These are phyloP conservation scores for Cryptocephalus moraei DNA, from an alignment of 2,888 invertebrate genomes.

Conservation along the genomic window DNA sequence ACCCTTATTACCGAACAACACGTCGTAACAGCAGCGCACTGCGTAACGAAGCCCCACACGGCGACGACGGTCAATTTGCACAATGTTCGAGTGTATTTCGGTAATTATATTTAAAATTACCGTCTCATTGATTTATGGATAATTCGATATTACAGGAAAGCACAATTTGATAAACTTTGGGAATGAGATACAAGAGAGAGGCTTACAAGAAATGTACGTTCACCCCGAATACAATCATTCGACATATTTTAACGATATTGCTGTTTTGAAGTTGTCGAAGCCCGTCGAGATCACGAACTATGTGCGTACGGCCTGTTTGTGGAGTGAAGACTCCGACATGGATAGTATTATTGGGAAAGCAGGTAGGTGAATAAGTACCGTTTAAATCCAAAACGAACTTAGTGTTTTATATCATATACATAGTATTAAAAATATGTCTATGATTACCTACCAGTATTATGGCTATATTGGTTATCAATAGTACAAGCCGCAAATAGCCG, in stretches of 20 bases:
- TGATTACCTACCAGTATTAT: too few relatives aligned
- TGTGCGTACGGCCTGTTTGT: slow-evolving; percentile 50
- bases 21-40: slow-evolving; percentile 33
- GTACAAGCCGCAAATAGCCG: too few relatives aligned
- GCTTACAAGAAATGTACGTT: slow-evolving; percentile 31
- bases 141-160: slow-evolving; percentile 22
- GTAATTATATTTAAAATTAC: not conserved
- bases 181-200: slow-evolving; percentile 38
- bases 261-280: slow-evolving; percentile 43
- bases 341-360: slow-evolving; percentile 20
- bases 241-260: slow-evolving; percentile 42
- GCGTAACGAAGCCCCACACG: slow-evolving; percentile 18
- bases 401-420: too few relatives aligned
- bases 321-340: slow-evolving; percentile 32
- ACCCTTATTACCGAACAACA: slow-evolving; percentile 26
- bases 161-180: not conserved
- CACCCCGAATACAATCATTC: slow-evolving; percentile 36
- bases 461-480: too few relatives aligned
- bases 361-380: slow-evolving; percentile 15
- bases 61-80: not conserved
- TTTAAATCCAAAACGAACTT: not conserved
- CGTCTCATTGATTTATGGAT: too few relatives aligned
- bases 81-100: not conserved
- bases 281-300: slow-evolving; percentile 40
- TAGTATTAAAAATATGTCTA: too few relatives aligned